These are phyloP conservation scores for Pseudomyrmex cubaensis DNA, from an alignment of 1,140 invertebrate genomes.

Conservation along the genomic window DNA sequence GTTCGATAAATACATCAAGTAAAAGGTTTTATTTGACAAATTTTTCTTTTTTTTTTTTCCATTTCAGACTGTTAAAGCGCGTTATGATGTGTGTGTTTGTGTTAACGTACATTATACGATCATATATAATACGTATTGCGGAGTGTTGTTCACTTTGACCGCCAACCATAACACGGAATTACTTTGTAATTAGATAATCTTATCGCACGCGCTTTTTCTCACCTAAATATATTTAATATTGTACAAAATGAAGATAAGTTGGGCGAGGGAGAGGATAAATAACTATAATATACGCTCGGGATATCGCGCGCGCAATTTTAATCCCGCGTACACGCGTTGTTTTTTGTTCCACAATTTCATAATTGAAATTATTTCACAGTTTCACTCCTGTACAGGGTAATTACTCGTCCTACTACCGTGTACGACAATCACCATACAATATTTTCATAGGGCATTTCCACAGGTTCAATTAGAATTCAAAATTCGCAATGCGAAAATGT, in stretches of 20 bases:
- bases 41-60: slow-evolving; percentile 39
- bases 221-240: slow-evolving; percentile 53
- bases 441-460: no score
- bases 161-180: slow-evolving; percentile 56
- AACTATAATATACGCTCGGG: slow-evolving; percentile 30
- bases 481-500: no score
- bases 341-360: slow-evolving; percentile 31
- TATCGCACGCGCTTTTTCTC: slow-evolving; percentile 21
- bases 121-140: slow-evolving; percentile 44
- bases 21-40: slow-evolving; percentile 61
- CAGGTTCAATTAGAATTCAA: no score
- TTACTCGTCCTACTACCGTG: no score
- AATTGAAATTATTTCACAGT: slow-evolving; percentile 17
- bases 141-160: slow-evolving; percentile 25
- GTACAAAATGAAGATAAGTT: slow-evolving; percentile 58
- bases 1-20: slow-evolving; percentile 64
- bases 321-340: slow-evolving; percentile 22
- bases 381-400: background rate
- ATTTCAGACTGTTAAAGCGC: slow-evolving; percentile 55
- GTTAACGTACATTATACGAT: slow-evolving; percentile 56
- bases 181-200: slow-evolving; percentile 54
- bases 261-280: slow-evolving; percentile 21
- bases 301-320: slow-evolving; percentile 1
- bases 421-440: no score
- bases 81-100: slow-evolving; percentile 32